Percentiles rank a stretch among this genome's conserved stretches.
Evolutionary conservation across 2,113 vertebrate genomes (phyloP).

Genomic region (Lasiurus cinereus): DNA sequence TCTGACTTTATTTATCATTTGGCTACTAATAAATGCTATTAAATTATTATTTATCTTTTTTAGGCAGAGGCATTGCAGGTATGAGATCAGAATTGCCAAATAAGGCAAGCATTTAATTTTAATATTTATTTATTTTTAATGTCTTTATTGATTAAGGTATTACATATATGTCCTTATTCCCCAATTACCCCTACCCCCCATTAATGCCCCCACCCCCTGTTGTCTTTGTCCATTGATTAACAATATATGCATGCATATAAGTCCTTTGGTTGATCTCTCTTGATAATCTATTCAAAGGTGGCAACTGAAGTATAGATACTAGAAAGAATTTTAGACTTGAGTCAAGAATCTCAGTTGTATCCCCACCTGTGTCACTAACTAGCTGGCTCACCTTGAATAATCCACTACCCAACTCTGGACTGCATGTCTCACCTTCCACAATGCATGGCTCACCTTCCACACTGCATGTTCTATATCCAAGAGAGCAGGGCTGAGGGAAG

Average conservation of each 20-base stretch:
- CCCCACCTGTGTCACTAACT: constrained; percentile 11
- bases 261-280: too few relatives aligned
- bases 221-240: too few relatives aligned
- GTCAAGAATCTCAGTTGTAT: constrained; percentile 32
- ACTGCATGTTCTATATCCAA: background rate
- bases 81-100: constrained; percentile 65
- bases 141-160: too few relatives aligned
- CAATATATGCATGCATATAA: too few relatives aligned
- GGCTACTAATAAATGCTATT: constrained; percentile 60
- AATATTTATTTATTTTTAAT: background rate
- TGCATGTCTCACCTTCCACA: background rate
- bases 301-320: constrained; percentile 13
- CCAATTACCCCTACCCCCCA: too few relatives aligned
- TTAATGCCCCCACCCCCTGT: too few relatives aligned
- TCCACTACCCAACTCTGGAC: constrained; percentile 6
- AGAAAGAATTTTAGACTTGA: constrained; percentile 58
- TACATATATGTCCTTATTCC: too few relatives aligned
- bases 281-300: constrained; percentile 11
- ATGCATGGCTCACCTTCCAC: background rate
- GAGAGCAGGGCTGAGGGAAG: constrained; percentile 11
- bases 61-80: constrained; percentile 41
- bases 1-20: constrained; percentile 47
- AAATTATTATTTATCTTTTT: constrained; percentile 66
- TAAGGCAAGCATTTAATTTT: constrained; percentile 61
- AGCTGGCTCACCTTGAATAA: constrained; percentile 9